Evolutionary conservation across 1,140 invertebrate species (phyloP).

Genomic region (Brachionus rotundiformis): DNA sequence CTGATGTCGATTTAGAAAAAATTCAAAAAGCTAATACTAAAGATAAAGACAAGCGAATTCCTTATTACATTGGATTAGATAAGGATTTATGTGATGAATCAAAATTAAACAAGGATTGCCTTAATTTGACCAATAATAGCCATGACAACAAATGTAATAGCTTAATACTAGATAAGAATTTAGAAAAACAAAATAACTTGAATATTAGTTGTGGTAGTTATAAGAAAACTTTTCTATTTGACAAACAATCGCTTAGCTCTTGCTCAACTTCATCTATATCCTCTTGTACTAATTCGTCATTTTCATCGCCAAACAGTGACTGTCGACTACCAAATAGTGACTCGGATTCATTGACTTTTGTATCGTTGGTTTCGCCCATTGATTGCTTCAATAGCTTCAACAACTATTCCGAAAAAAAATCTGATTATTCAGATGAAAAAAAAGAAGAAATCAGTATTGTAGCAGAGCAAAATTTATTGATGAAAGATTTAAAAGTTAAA

Average conservation of each 20-base stretch:
- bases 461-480: background rate
- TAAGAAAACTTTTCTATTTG: constrained; percentile 39
- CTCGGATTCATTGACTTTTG: constrained; percentile 7
- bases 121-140: background rate
- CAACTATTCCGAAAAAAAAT: background rate
- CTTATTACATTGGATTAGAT: constrained; percentile 36
- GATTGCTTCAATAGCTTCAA: background rate
- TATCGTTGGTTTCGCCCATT: constrained; percentile 1
- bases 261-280: constrained; percentile 10
- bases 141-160: constrained; percentile 34
- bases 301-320: constrained; percentile 10
- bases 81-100: constrained; percentile 22
- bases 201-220: constrained; percentile 15
- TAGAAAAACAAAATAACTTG: constrained; percentile 10
- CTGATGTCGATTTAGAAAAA: background rate
- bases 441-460: background rate
- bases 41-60: background rate
- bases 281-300: constrained; percentile 1
- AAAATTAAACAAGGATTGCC: background rate
- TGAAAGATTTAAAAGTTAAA: background rate
- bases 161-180: constrained; percentile 31
- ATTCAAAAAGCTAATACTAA: background rate
- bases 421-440: constrained; percentile 18
- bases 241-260: constrained; percentile 28
- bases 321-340: background rate